Conservation (phyloP, 2,113 vertebrate genomes). For the Edolisoma coerulescens region DNA sequence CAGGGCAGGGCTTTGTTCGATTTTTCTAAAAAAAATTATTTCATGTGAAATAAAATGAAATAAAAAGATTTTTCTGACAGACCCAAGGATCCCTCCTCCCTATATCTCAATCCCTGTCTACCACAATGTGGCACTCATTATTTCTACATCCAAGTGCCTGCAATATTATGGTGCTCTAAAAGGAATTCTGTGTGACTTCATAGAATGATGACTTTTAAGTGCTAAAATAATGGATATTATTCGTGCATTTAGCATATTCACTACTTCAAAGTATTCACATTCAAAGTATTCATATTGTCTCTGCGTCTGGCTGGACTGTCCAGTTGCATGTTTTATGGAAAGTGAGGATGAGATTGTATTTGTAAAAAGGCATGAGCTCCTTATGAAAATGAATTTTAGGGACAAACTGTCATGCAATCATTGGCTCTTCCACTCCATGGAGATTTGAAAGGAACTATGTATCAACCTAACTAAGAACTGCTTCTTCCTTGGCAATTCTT, state of each 20-base stretch:
- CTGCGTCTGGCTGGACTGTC: constrained; percentile 46
- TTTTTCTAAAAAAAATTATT: neutral
- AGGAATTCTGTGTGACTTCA: neutral
- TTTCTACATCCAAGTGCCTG: neutral
- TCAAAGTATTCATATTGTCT: constrained; percentile 63
- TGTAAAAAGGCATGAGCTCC: constrained; percentile 62
- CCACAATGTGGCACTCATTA: neutral
- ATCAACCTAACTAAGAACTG: neutral
- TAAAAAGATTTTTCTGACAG: neutral
- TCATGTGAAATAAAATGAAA: neutral
- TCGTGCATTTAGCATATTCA: constrained; percentile 32
- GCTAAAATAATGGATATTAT: constrained; percentile 8
- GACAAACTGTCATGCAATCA: constrained; percentile 62
- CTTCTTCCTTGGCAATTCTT: neutral
- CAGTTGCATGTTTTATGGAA: constrained; percentile 71
- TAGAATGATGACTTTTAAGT: neutral
- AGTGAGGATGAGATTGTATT: constrained; percentile 64
- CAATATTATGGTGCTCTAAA: neutral
- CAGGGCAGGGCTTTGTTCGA: neutral
- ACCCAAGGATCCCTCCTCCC: neutral
- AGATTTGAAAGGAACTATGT: constrained; percentile 16
- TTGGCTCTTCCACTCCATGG: constrained; percentile 34
- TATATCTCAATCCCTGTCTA: neutral
- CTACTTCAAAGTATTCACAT: constrained; percentile 66
- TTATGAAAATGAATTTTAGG: constrained; percentile 67